These are phyloP conservation scores for Pterostichus niger DNA, from an alignment of 2,888 invertebrate genomes.

Conservation along the genomic window DNA sequence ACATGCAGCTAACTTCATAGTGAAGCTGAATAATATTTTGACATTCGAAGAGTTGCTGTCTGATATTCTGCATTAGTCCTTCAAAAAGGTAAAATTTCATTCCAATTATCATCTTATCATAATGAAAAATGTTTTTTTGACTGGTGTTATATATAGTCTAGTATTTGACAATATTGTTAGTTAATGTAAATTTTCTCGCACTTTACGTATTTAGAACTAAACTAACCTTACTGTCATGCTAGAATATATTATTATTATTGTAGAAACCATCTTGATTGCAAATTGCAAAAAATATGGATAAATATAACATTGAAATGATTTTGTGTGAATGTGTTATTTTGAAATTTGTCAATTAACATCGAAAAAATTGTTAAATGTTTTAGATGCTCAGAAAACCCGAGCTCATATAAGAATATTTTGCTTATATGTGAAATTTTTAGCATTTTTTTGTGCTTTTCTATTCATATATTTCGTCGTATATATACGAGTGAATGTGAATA, in stretches of 20 bases:
- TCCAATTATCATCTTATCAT: constrained; percentile 52
- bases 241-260: constrained; percentile 36
- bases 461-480: neutral
- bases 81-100: constrained; percentile 45
- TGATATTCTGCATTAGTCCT: neutral
- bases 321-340: constrained; percentile 10
- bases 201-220: neutral
- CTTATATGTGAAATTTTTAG: constrained; percentile 7
- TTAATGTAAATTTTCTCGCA: neutral
- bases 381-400: constrained; percentile 3
- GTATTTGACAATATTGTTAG: constrained; percentile 24
- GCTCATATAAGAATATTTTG: neutral
- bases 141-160: constrained; percentile 48
- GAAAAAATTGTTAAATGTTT: constrained; percentile 30
- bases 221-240: neutral
- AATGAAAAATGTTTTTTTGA: constrained; percentile 24
- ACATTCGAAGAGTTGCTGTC: neutral
- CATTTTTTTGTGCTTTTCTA: neutral
- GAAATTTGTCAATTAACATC: constrained; percentile 42
- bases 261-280: constrained; percentile 61
- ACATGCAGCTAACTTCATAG: neutral
- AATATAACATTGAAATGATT: constrained; percentile 46
- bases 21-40: neutral
- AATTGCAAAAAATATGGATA: constrained; percentile 50
- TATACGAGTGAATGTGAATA: constrained; percentile 21